Percentiles rank a stretch among this genome's conserved stretches.
These are phyloP conservation scores for Morone chrysops DNA, from an alignment of 2,113 vertebrate genomes.

Conservation along the genomic window DNA sequence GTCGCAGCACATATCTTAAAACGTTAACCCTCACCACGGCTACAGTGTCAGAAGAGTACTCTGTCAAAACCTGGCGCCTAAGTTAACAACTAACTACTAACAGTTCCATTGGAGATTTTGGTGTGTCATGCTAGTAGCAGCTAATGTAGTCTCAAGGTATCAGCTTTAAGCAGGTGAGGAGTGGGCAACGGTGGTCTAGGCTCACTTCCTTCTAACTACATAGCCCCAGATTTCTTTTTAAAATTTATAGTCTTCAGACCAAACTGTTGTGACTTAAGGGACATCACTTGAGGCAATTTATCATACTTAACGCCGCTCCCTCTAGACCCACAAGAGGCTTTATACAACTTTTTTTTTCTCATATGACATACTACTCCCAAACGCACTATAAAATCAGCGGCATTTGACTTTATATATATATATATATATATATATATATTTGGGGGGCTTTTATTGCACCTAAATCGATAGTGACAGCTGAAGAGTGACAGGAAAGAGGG, in stretches of 20 bases:
- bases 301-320: not conserved
- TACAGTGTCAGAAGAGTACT: not conserved
- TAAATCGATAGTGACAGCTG: too few species aligned
- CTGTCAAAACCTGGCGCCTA: not conserved
- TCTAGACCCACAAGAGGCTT: too few species aligned
- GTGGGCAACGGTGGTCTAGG: not conserved
- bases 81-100: not conserved
- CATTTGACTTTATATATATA: too few species aligned
- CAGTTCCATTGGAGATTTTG: not conserved
- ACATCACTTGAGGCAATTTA: not conserved
- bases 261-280: not conserved
- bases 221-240: not conserved
- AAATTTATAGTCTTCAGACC: not conserved
- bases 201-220: too few species aligned
- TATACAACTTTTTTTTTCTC: too few species aligned
- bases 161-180: not conserved
- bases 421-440: too few species aligned
- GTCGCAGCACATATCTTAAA: slow-evolving; percentile 9
- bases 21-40: not conserved
- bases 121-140: not conserved
- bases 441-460: too few species aligned
- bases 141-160: not conserved
- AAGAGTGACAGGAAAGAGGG: too few species aligned
- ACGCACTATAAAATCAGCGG: too few species aligned
- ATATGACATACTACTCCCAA: too few species aligned